Base-by-base conservation (phyloP, 1,140 invertebrate genomes). In the Riptortus pedestris region DNA sequence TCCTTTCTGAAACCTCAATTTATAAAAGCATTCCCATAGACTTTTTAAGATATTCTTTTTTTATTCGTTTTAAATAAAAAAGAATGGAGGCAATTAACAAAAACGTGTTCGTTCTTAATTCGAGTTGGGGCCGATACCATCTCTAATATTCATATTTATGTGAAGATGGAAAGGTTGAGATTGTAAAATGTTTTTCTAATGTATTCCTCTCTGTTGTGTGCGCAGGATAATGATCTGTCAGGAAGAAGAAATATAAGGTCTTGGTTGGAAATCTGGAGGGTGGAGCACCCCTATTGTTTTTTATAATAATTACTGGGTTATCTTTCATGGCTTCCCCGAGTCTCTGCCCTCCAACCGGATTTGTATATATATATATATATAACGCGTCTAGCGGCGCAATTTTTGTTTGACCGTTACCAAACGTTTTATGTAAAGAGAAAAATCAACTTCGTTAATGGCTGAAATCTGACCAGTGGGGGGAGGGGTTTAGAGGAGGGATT, bases 71-170 rank as follows among this genome's bases (percentile, higher is more conserved):
- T 55, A 24, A 24, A 24, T 55, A 55, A 48, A 48, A 48, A 48
- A 48, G 2, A 22, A 26, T 1, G 2, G 22, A 55, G 14, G 51
- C 51, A 55, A 55, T 55, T 55, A 55, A 55, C 51, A 55, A 24
- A 55, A 55, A 55, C 51, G 51, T 55, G 51, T 55, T 24, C 20
- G 51, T 24, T 24, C 51, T 55, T 55, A 55, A 55, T 55, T 55
- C 51, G 51, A 55, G 26, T 38, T 14, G 5, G 14, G 18, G 12
- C n/a, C n/a, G 51, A 55, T 55, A 55, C 12, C 18, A 55, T 55
- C 51, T 55, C 51, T 55, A 55, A 55, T 55, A 55, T 55, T 55
- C 51, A 55, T 55, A 55, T 55, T 55, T 55, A 55, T 55, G 51
- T 55, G 51, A 55, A 55, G 51, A 55, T 55, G 51, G 24, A 55